A percentile compares a stretch with the other conserved stretches of the same genome.
phyloP scores from a whole-genome alignment of 64 coral and sea anemone species.

The Porites lutea region DNA sequence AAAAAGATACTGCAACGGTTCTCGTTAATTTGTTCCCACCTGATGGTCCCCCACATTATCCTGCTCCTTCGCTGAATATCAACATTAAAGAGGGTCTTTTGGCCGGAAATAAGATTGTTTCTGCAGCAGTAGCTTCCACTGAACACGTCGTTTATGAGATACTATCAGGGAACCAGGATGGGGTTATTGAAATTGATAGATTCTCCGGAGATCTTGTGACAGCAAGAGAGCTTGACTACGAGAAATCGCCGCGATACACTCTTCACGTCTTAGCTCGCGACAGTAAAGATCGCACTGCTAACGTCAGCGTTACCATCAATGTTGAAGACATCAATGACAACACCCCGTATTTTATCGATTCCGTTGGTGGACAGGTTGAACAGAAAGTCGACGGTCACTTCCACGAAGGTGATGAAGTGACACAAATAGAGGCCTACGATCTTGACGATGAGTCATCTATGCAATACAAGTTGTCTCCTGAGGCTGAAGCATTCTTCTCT shows the following conservation, averaged over 20 bases:
- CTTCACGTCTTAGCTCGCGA: conserved; percentile 17
- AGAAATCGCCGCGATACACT: conserved; percentile 8
- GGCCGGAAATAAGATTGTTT: conserved; percentile 14
- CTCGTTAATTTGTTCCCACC: conserved; percentile 29
- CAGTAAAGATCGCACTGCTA: conserved; percentile 31
- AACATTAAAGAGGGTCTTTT: conserved; percentile 48
- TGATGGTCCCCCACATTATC: conserved; percentile 45
- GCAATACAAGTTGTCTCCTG: conserved; percentile 74
- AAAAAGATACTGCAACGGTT: conserved; percentile 29
- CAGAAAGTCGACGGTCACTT: neutral
- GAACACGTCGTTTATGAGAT: conserved; percentile 42
- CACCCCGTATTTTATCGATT: conserved; percentile 41
- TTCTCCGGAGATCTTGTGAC: conserved; percentile 57
- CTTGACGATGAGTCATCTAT: conserved; percentile 65
- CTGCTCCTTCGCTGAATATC: conserved; percentile 48
- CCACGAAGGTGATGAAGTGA: conserved; percentile 64
- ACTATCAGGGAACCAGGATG: conserved; percentile 58
- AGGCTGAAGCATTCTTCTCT: conserved; percentile 71
- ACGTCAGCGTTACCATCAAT: conserved; percentile 48
- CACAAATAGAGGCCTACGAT: conserved; percentile 75
- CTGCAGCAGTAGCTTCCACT: conserved; percentile 25
- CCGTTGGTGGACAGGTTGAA: conserved; percentile 1
- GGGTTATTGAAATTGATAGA: conserved; percentile 42
- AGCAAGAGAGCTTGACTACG: conserved; percentile 28
- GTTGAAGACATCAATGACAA: conserved; percentile 63